Conservation (phyloP, 2,797 vertebrate species). For the Discoglossus pictus region DNA sequence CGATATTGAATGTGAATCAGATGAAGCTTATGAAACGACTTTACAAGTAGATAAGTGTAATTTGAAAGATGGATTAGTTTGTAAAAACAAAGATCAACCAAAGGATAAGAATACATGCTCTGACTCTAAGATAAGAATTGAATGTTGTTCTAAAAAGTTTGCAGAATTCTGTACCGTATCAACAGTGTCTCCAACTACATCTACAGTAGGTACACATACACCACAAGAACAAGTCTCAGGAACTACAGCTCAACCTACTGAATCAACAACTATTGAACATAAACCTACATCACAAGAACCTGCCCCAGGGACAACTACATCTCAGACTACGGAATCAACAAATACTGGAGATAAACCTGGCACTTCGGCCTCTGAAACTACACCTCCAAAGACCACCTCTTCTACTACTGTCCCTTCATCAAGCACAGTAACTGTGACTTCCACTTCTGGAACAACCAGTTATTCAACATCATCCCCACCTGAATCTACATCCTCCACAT, state of each 20-base stretch:
- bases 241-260: no score
- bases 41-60: not conserved
- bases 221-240: no score
- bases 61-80: conserved; percentile 9
- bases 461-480: conserved; percentile 1
- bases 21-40: not conserved
- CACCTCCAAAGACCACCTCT: not conserved
- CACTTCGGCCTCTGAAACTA: not conserved
- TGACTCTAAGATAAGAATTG: no score
- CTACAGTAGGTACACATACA: not conserved
- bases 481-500: conserved; percentile 1
- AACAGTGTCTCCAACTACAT: not conserved
- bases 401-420: conserved; percentile 2
- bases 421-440: conserved; percentile 9
- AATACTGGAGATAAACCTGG: not conserved
- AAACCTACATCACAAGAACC: no score
- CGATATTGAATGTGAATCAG: conserved; percentile 18
- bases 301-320: no score
- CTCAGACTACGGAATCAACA: no score
- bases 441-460: conserved; percentile 22
- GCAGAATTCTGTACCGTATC: no score
- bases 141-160: no score
- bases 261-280: no score
- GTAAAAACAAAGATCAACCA: conserved; percentile 12
- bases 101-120: not conserved